Evolutionary conservation across 2,797 vertebrate species (phyloP), one percentile per base, ranked within the genome.

Genomic region (Podargus strigoides): DNA sequence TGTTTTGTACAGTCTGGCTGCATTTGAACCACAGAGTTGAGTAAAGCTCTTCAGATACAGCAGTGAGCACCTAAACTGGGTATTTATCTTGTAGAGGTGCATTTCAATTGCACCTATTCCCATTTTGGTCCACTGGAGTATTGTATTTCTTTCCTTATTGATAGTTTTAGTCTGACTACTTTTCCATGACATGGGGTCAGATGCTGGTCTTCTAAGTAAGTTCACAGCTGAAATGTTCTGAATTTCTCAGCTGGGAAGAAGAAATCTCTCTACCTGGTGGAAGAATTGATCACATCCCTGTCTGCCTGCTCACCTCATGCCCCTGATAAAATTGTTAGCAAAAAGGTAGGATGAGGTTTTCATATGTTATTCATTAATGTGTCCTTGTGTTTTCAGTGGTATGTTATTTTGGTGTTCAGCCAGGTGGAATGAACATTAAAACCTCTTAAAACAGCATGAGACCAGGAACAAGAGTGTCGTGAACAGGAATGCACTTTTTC

Each of bases 1-100:
- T 15, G 4, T 44, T 66, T 34, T 28, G 16, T n/a, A 19, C 0
- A 1, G 4, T 44, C 27, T 46, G 24, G 4, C 15, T 64, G 7
- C 12, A 7, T 64, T 80, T 41, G 49, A 27, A 34, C 23, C 6
- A 6, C 28, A 10, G 22, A 41, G 12, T 44, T 39, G 20, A 56
- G 27, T 68, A 50, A 62, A 67, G 19, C 59, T 73, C 46, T 59
- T 16, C 1, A 4, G n/a, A 21, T 23, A 36, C 0, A 3, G 32
- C 36, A 50, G 32, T 26, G 27, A 67, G 15, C 19, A 37, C 27
- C 19, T 55, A 39, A 8, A 63, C 32, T 7, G 23, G 16, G 12
- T 8, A 3, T 47, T 64, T 42, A 41, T 77, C 42, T 39, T 15
- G 5, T 26, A 23, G 13, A 47, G 42, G 21, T 58, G 10, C 47